Conservation (phyloP, 2,797 vertebrate species). For the Channa striata region DNA sequence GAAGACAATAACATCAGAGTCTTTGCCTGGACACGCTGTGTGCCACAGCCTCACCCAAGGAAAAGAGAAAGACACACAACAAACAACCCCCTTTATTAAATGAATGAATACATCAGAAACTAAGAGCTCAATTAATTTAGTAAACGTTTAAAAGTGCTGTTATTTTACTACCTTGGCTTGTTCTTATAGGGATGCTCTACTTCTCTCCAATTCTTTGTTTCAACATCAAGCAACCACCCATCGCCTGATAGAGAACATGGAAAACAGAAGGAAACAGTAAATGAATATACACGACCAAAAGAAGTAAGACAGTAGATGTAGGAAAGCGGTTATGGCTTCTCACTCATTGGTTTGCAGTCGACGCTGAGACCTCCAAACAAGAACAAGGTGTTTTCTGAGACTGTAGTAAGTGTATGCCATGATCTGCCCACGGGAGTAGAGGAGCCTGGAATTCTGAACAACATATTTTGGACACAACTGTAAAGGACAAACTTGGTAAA, state of each 20-base stretch:
- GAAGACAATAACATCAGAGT: slow-evolving; percentile 95
- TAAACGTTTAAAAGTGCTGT: too few species aligned
- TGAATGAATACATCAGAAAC: background rate
- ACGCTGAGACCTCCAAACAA: slow-evolving; percentile 94
- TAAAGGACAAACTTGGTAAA: background rate
- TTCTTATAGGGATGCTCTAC: slow-evolving; percentile 89
- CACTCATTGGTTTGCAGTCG: slow-evolving; percentile 94
- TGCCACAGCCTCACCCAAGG: slow-evolving; percentile 90
- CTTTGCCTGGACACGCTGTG: slow-evolving; percentile 90
- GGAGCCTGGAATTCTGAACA: slow-evolving; percentile 71
- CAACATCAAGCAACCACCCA: slow-evolving; percentile 90
- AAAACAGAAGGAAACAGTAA: background rate
- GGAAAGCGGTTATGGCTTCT: slow-evolving; percentile 46
- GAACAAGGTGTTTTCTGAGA: slow-evolving; percentile 90
- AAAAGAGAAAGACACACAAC: background rate
- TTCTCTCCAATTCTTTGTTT: slow-evolving; percentile 90
- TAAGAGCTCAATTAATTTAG: background rate
- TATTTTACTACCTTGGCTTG: slow-evolving; percentile 88
- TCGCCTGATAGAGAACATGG: slow-evolving; percentile 85
- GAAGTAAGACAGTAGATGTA: background rate
- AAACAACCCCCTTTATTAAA: background rate
- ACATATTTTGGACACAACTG: slow-evolving; percentile 2
- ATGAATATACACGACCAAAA: background rate
- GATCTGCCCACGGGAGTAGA: slow-evolving; percentile 89
- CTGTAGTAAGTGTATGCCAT: slow-evolving; percentile 93